These are phyloP conservation scores for Brachyhypopomus gauderio DNA, from an alignment of 2,113 vertebrate genomes.

Conservation along the genomic window DNA sequence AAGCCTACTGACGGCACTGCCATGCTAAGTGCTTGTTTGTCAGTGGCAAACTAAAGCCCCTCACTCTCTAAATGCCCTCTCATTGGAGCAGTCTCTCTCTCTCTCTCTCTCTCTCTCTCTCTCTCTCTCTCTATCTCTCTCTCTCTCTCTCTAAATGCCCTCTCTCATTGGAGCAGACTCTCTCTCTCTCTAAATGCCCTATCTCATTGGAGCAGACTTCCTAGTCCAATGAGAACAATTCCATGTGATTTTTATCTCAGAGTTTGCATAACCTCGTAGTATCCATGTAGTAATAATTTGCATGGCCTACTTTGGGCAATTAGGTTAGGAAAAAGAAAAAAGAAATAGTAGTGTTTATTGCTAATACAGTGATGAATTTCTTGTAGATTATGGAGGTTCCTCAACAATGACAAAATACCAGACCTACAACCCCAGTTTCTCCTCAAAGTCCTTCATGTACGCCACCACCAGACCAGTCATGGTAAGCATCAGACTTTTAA, in stretches of 20 bases:
- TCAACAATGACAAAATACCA: constrained; percentile 67
- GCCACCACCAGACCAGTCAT: constrained; percentile 56
- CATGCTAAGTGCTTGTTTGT: background rate
- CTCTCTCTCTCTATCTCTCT: too few relatives aligned
- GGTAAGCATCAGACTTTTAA: constrained; percentile 58
- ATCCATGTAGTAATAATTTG: background rate
- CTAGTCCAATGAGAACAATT: background rate
- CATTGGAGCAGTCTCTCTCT: too few relatives aligned
- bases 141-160: too few relatives aligned
- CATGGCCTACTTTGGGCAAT: background rate
- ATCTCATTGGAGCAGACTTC: too few relatives aligned
- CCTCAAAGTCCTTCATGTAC: constrained; percentile 69
- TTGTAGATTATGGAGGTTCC: constrained; percentile 70
- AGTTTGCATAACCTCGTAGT: background rate
- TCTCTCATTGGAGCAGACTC: too few relatives aligned
- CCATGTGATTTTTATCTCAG: background rate
- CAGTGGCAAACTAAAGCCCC: background rate
- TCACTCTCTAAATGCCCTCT: too few relatives aligned
- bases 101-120: too few relatives aligned
- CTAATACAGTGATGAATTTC: background rate
- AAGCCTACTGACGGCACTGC: background rate
- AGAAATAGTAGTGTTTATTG: too few relatives aligned
- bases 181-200: too few relatives aligned
- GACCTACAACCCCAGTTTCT: constrained; percentile 68
- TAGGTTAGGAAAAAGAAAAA: background rate